Conservation (phyloP, 2,797 vertebrate genomes). For the Meriones psammophilus region DNA sequence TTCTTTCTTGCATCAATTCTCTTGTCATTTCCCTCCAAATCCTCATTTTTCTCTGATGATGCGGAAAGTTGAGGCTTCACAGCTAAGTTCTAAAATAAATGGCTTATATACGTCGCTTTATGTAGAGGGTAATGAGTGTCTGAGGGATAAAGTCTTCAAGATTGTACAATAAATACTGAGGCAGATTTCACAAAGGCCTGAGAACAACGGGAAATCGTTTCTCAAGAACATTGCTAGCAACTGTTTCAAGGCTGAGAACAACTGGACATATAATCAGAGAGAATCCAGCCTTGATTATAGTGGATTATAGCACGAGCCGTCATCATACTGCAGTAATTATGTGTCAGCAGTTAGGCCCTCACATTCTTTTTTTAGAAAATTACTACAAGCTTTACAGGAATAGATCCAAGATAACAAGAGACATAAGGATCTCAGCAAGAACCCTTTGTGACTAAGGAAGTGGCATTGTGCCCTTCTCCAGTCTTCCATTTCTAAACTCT, state of each 20-base stretch:
- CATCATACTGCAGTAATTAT: conserved; percentile 72
- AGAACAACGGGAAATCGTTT: conserved; percentile 15
- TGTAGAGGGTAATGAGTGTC: neutral
- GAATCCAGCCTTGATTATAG: conserved; percentile 77
- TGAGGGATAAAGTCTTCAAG: conserved; percentile 50
- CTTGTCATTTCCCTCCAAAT: conserved; percentile 15
- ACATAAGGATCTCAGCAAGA: conserved; percentile 47
- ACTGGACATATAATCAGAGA: conserved; percentile 74
- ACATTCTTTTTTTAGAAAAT: conserved; percentile 77
- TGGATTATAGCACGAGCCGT: conserved; percentile 60
- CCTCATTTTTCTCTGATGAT: conserved; percentile 35
- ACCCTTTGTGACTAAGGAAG: conserved; percentile 12
- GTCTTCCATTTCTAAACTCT: neutral
- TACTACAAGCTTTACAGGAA: conserved; percentile 72
- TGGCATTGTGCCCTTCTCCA: neutral
- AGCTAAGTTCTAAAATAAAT: conserved; percentile 49
- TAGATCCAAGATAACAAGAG: conserved; percentile 75
- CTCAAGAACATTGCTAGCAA: conserved; percentile 57
- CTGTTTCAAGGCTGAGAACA: conserved; percentile 52
- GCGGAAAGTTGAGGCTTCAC: conserved; percentile 1
- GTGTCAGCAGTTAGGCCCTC: conserved; percentile 57
- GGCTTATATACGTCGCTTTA: neutral
- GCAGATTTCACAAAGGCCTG: conserved; percentile 35
- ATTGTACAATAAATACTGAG: conserved; percentile 34
- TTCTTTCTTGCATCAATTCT: neutral